Base-by-base conservation (phyloP, 2,797 vertebrate species). In the Thalassophryne amazonica region DNA sequence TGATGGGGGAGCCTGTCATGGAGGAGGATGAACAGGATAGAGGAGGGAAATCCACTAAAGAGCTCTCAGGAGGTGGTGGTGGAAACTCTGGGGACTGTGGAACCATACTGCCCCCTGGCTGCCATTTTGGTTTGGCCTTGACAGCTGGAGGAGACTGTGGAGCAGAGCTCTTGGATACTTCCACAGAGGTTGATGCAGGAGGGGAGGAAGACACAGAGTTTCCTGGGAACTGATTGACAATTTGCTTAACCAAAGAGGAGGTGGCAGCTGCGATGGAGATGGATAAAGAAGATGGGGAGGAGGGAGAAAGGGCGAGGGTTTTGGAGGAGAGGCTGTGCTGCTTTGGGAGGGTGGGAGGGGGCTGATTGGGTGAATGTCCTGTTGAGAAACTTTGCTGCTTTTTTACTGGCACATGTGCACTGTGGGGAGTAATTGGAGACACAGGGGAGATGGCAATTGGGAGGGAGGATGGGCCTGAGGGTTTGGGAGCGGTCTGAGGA, bases 81-180 rank as follows among this genome's bases (percentile, higher is more conserved):
- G 96, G 96, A 14, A 97, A 96, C 48, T 96, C 94, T 0, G 96
- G 95, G 1, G 87, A 96, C 54, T 78, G 90, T 2, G 81, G 79
- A 35, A 81, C 81, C 1, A 90, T 80, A 0, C 65, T 62, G 0
- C 80, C 84, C 14, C 90, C 80, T 0, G 93, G 93, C 73, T 95
- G 95, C 96, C 96, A 99, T 74, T 93, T 96, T 28, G 95, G 95
- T 73, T 98, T 98, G 20, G 89, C 91, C 80, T 98, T 98, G 42
- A 98, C 94, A 0, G 93, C 94, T 1, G 96, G 96, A n/a, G 94
- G 95, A 0, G 95, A 97, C 54, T 90, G 89, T 0, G 95, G 93
- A 10, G 89, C 65, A 2, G 52, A 25, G 0, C 43, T 81, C 63
- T 91, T 88, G 0, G 92, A 82, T 12, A 76, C 81, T 21, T 90